Percentiles rank a stretch among this genome's conserved stretches.
Conservation (phyloP, 2,113 vertebrate species). For the Otocyon megalotis region DNA sequence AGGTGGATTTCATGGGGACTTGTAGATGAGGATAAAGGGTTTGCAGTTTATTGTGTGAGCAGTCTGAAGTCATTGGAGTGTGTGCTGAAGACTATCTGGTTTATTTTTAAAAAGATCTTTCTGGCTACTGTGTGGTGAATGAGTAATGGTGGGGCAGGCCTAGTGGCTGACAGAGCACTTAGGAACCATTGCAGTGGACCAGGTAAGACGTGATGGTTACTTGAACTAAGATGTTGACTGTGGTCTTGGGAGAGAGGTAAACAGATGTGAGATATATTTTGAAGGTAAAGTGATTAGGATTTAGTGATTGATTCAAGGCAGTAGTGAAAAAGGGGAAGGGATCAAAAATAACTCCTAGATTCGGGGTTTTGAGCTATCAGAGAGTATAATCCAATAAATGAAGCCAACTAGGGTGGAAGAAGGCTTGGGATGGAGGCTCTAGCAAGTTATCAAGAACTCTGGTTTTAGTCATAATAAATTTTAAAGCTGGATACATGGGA, state of each 20-base stretch:
- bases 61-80: neutral
- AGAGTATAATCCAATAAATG: neutral
- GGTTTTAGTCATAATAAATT: neutral
- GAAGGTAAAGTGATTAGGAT: neutral
- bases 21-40: neutral
- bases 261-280: neutral
- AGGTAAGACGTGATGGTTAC: neutral
- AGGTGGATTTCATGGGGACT: neutral
- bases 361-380: neutral
- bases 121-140: neutral
- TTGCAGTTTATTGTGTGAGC: neutral
- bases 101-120: neutral
- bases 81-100: neutral
- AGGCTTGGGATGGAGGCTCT: neutral
- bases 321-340: neutral
- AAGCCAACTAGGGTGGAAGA: too few species aligned
- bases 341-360: neutral
- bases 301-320: neutral
- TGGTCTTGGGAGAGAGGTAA: neutral
- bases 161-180: neutral
- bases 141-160: neutral
- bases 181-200: neutral
- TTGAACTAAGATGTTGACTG: neutral
- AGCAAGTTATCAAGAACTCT: neutral
- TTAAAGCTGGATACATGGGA: neutral